Base-by-base conservation (phyloP, 2,888 invertebrate genomes). In the Xylota segnis region DNA sequence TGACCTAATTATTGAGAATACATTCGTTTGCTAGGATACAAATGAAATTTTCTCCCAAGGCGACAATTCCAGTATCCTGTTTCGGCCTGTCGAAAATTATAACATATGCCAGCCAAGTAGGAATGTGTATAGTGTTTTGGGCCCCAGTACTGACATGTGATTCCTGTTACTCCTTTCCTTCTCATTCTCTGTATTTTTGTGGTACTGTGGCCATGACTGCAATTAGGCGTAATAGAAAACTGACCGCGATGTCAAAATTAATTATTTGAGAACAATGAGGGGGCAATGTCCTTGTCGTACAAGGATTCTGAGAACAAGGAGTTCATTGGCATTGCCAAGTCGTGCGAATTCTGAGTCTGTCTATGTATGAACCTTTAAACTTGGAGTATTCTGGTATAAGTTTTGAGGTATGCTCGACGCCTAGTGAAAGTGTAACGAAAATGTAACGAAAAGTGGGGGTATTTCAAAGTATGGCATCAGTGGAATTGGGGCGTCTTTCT, bases 151-250 rank as follows among this genome's bases (percentile, higher is more conserved):
- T 54, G 68, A 75, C 70, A 63, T 75, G 37, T 47, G 68, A 70
- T 56, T 68, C 76, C 50, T 40, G 16, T 29, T 14, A 18, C 32
- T 50, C 37, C 40, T 68, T n/a, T 52, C 16, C 16, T 9, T 37
- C 37, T 16, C 14, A 50, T 34, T 37, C 37, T 58, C 16, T 50
- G 14, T 43, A 43, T 52, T 23, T 27, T 0, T 9, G 23, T 6
- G 27, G 52, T 54, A 56, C 59, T 12, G 54, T 74, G 34, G 61
- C 63, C 29, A 75, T 68, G 45, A 14, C 56, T 63, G 70, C 56
- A 75, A 76, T 70, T 75, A 56, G 63, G 40, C 45, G 56, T 72
- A 79, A 79, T 79, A 65, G 65, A 58, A 71, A 65, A 63, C 65
- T 58, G 78, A 79, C 58, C 47, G 45, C 63, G 63, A 43, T 71